Evolutionary conservation across 2,113 vertebrate genomes (phyloP), one percentile per base, ranked within the genome.

Genomic region (Nibea albiflora): DNA sequence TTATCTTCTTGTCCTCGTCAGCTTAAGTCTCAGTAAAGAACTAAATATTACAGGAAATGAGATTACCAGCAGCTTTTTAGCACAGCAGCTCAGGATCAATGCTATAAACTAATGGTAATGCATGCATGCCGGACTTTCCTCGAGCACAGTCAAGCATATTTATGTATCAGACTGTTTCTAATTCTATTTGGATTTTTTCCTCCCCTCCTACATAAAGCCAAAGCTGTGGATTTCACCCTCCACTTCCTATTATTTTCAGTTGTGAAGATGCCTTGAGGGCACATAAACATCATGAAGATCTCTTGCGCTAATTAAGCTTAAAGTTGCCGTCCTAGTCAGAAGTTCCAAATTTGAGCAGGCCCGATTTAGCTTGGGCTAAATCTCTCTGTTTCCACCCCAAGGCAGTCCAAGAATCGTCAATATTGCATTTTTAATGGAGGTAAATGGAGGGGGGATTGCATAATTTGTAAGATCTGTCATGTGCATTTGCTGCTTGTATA

Each of bases 321-420:
- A 81, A 88, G 87, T 89, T 85, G 46, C 67, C 10, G 0, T 61
- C 53, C 73, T 11, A 74, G 71, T 82, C 64, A 83, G 31, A 69
- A 88, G 78, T 86, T 87, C 56, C 57, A 76, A 42, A 77, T 76
- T 73, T 83, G 74, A 86, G 87, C 86, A 87, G 83, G 83, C 7
- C 61, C 42, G 73, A 80, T 8, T 52, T 81, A 73, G 78, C 72
- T 64, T 12, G 1, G 71, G 73, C 81, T 75, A 85, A 88, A 89
- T 81, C 80, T 83, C 52, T 63, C 44, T 57, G 71, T 87, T 91
- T 83, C 73, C 47, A 63, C 70, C 83, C 69, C 35, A 69, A 76
- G 87, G 91, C 83, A 68, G 22, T 78, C 70, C 82, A 89, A 88
- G 62, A 90, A 88, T 84, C 88, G 89, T 83, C 84, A 84, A 89